Conservation (phyloP, 2,888 invertebrate species). For the Aspidiotus rigidus region DNA sequence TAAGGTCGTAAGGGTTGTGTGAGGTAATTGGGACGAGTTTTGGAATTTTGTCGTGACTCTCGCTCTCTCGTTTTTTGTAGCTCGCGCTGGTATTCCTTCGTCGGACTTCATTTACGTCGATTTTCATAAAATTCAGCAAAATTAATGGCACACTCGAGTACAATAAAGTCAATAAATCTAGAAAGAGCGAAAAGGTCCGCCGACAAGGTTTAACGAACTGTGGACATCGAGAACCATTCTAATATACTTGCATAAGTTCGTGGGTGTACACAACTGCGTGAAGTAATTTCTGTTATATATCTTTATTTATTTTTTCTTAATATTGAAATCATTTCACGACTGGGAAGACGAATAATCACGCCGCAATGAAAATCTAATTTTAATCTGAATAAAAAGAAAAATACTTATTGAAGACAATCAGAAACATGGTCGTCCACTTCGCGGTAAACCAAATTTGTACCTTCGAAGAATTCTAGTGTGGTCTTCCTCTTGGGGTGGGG, state of each 20-base stretch:
- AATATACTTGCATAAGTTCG: not conserved
- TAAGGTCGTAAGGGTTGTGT: too few species aligned
- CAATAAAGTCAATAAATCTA: constrained; percentile 4
- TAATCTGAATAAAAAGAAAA: too few species aligned
- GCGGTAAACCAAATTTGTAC: too few species aligned
- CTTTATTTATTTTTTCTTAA: too few species aligned
- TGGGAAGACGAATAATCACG: too few species aligned
- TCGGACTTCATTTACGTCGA: not conserved
- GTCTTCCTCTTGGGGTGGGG: too few species aligned
- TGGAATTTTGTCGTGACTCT: not conserved
- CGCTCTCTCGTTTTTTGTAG: not conserved
- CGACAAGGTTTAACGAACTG: not conserved
- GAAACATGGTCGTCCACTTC: too few species aligned
- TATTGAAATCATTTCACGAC: too few species aligned
- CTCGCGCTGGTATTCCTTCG: not conserved
- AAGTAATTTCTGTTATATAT: too few species aligned
- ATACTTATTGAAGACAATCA: too few species aligned
- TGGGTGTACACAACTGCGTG: not conserved
- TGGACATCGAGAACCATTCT: not conserved
- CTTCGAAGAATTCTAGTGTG: too few species aligned
- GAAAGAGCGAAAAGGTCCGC: not conserved
- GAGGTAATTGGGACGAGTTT: not conserved
- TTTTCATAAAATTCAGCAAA: constrained; percentile 1
- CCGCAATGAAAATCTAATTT: too few species aligned
- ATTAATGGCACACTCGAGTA: constrained; percentile 4